Evolutionary conservation across 1,140 invertebrate species (phyloP), one percentile per base, ranked within the genome.

Genomic region (Orius insidiosus): DNA sequence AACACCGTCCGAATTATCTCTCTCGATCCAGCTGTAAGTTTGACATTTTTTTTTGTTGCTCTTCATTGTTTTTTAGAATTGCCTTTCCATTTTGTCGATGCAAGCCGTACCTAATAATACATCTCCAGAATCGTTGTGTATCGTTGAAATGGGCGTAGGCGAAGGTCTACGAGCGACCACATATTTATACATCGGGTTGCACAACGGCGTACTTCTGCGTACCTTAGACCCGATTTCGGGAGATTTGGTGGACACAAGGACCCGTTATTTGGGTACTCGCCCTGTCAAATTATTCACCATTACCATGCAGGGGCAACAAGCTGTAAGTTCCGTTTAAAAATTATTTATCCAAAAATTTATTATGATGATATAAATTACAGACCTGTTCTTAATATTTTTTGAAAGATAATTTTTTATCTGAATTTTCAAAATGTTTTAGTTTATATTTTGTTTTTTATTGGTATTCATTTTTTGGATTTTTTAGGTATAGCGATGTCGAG

Each of bases 1-100:
- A 92, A 92, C 55, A 98, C 95, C 16, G 95, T 99, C 18, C 71
- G 94, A 52, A 94, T 99, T 41, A 92, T 99, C 32, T 98, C 93
- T 0, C 67, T 99, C 11, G 95, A 98, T 69, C 93, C 93, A 9
- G 76, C 79, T 36, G 81, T 81, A 67, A 75, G 72, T 58, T 42
- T 43, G 45, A 32, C 11, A 49, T 49, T 37, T 10, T 31, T 46
- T 38, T 39, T 49, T 55, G 42, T 37, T 10, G 35, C 8, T 46
- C 24, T 24, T 24, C 7, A 35, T 41, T 15, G 11, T 47, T 46
- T 51, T 54, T 39, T 55, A 74, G 67, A 85, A 96, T 63, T 96
- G 93, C 64, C 60, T 97, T 16, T 80, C 86, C 1, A 85, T 86
- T 9, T 70, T 95, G 47, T 94, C 89, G 50, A 94, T 96, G 83